phyloP scores from a whole-genome alignment of 2,113 vertebrate species.

The Carassius auratus region DNA sequence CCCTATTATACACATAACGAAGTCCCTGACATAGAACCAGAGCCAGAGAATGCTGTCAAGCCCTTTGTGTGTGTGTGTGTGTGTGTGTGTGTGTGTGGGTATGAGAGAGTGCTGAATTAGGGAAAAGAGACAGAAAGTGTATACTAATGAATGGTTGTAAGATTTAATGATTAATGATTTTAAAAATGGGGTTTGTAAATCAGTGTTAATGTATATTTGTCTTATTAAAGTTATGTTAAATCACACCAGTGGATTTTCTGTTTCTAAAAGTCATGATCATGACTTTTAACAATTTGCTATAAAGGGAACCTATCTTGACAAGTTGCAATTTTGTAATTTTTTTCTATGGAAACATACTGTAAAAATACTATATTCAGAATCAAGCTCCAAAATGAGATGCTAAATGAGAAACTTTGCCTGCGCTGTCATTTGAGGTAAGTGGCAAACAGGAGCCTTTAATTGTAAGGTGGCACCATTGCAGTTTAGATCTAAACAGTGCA shows the following conservation, averaged over 20 bases:
- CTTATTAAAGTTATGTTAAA: neutral
- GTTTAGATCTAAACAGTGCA: neutral
- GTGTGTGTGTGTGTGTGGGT: neutral
- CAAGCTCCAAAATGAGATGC: no score
- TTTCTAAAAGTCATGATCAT: neutral
- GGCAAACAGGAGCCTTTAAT: neutral
- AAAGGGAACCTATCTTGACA: neutral
- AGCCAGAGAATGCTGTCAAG: slow-evolving; percentile 31
- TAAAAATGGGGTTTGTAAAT: no score
- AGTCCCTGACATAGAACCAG: slow-evolving; percentile 48
- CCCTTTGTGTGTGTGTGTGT: slow-evolving; percentile 7
- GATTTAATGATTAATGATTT: no score
- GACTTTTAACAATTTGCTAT: no score
- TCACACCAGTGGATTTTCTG: neutral
- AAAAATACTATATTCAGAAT: no score
- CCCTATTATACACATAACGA: slow-evolving; percentile 58
- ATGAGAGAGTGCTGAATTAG: neutral
- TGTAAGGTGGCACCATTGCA: neutral
- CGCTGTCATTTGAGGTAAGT: neutral
- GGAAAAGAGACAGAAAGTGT: neutral
- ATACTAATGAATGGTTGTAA: neutral
- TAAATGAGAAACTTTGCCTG: neutral
- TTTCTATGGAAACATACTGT: no score
- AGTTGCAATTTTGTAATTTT: neutral
- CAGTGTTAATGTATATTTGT: neutral